phyloP scores from a whole-genome alignment of 2,888 invertebrate genomes.

The Drosophila anomalipes region DNA sequence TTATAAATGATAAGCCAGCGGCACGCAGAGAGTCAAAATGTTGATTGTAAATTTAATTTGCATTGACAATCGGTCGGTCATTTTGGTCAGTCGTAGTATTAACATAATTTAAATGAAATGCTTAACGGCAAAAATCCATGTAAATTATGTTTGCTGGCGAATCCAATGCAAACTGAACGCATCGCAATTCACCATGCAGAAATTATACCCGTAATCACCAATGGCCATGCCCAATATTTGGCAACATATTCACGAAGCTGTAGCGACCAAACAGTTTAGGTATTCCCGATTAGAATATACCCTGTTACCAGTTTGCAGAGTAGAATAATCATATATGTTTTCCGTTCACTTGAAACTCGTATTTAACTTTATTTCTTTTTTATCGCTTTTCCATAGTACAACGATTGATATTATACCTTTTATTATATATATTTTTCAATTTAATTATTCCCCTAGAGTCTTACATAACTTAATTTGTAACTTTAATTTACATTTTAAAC shows the following conservation, averaged over 20 bases:
- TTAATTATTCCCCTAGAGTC: background rate
- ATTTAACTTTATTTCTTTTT: background rate
- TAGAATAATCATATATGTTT: background rate
- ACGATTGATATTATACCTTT: background rate
- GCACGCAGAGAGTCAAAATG: conserved; percentile 9
- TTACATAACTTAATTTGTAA: background rate
- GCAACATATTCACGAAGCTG: conserved; percentile 6
- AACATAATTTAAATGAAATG: conserved; percentile 72
- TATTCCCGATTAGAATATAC: background rate
- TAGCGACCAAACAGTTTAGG: background rate
- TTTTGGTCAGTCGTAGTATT: conserved; percentile 36
- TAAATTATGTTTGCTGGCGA: conserved; percentile 60
- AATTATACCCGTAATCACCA: conserved; percentile 44
- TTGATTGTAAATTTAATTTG: conserved; percentile 61
- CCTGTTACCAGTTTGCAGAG: background rate
- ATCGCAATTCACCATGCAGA: conserved; percentile 27
- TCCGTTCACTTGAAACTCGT: background rate
- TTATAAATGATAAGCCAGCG: conserved; percentile 33
- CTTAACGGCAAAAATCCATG: conserved; percentile 52
- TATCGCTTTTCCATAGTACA: background rate
- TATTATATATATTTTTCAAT: background rate
- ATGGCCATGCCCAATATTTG: conserved; percentile 38
- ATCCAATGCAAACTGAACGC: conserved; percentile 46
- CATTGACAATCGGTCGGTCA: conserved; percentile 47
- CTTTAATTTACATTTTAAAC: background rate